Evolutionary conservation across 2,113 vertebrate genomes (phyloP), one percentile per base, ranked within the genome.

Genomic region (Prinia subflava): DNA sequence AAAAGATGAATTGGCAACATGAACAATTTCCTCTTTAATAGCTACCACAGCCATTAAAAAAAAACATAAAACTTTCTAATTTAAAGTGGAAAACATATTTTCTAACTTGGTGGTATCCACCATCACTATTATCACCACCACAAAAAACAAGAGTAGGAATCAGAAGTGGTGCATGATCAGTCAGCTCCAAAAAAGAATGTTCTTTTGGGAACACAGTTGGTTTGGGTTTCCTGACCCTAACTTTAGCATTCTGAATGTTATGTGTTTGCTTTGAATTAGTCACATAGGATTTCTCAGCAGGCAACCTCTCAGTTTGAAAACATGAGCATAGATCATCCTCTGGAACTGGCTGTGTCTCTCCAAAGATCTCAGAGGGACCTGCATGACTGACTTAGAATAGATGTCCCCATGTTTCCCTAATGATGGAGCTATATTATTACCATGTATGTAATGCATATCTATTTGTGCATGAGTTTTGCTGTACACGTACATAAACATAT

Each of bases 41-140:
- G 83, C 64, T 93, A 65, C 83, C 60, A 75, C 59, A 57, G 15
- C 70, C 15, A 44, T 44, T 44, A 56, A 47, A 75, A 81, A 70
- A 62, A 31, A 14, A 41, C 75, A 63, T 60, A 30, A 12, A 59
- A 87, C 50, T 49, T 92, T 70, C 50, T 90, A 78, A 90, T 71
- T 88, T 70, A n/a, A 92, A 93, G 52, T 71, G 64, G 73, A 90
- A 94, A 94, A 87, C 19, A 81, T 86, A 23, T 92, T 90, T 86
- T 37, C 52, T 89, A 91, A 81, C 47, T 91, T 90, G 76, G 68
- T 83, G 68, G 59, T 60, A 78, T 63, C 24, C 23, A 78, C 33
- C 59, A 78, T 52, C 15, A 25, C 25, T 92, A 83, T 92, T 81
- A 93, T 41, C 39, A 83, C 33, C 79, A 81, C 71, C 89, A 92